phyloP scores from a whole-genome alignment of 2,797 vertebrate species.

The Fringilla coelebs region DNA sequence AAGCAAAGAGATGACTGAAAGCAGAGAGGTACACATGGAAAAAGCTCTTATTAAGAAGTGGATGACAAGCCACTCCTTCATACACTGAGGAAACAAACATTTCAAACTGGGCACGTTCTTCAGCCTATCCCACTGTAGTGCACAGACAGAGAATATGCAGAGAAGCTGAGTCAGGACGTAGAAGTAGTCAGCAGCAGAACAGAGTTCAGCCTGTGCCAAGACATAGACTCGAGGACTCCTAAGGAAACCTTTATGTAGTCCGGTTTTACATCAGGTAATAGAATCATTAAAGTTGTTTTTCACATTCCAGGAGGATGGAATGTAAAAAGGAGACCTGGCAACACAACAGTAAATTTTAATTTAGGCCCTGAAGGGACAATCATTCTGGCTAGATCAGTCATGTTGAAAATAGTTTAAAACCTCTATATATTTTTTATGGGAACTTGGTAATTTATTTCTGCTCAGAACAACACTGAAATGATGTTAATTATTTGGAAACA shows the following conservation, averaged over 20 bases:
- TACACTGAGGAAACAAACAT: not conserved
- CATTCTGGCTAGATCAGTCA: not conserved
- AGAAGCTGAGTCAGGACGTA: not conserved
- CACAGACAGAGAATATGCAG: not conserved
- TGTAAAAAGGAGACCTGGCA: not conserved
- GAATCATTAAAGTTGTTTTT: conserved; percentile 19
- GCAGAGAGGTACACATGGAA: not conserved
- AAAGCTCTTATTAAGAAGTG: not conserved
- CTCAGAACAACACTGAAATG: not conserved
- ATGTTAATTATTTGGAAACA: not conserved
- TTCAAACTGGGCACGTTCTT: not conserved
- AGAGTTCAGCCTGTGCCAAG: not conserved
- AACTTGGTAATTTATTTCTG: not conserved
- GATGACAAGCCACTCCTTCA: not conserved
- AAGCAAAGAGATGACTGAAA: not conserved
- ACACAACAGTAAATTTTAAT: not conserved
- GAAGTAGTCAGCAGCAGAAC: not conserved
- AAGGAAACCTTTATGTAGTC: not conserved
- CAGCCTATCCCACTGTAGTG: not conserved
- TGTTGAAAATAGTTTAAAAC: conserved; percentile 23
- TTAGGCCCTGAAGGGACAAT: not conserved
- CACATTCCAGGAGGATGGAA: not conserved
- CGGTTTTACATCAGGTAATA: not conserved
- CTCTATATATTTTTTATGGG: not conserved
- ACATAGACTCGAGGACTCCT: not conserved